Evolutionary conservation across 2,888 invertebrate genomes (phyloP), one percentile per base, ranked within the genome.

Genomic region (Leptinotarsa tumamoca): DNA sequence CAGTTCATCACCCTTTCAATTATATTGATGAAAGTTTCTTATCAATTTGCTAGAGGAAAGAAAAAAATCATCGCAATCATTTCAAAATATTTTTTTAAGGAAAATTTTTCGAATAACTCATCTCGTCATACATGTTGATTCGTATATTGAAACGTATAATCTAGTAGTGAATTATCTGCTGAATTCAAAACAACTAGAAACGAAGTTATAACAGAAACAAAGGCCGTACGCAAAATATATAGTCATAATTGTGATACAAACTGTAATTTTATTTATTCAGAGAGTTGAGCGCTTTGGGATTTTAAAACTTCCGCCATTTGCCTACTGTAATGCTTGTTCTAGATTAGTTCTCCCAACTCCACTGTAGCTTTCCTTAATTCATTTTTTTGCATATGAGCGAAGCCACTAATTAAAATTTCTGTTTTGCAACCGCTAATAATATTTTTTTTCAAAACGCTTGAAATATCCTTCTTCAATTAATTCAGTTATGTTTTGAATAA

Each of bases 251-350:
- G 71, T 21, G 21, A 49, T 68, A 73, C 71, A 49, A 54, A 68
- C 71, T 68, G 61, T 67, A 66, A 73, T 73, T 72, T 78, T 75
- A 78, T 78, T 78, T 71, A 78, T 77, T 77, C 68, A 77, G 71
- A 66, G 72, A 78, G 75, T 78, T 78, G 52, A 43, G 73, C 52
- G 52, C 72, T 61, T 70, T 71, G 78, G 78, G 78, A 78, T 67
- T 73, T 58, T 71, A 43, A 71, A 74, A 78, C 71, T 78, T 78
- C 67, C 58, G 61, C 73, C 67, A 75, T 77, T 77, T 75, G 74
- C 77, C 63, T 73, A 75, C 75, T 67, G 33, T 77, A 75, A 77
- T 77, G 75, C 72, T 70, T 68, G 77, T 77, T 77, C 54, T 67
- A 71, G 73, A 78, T 78, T 75, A 78, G 78, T 78, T 78, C 21